Conservation (phyloP, 1,140 invertebrate species). For the Caenorhabditis latens region DNA sequence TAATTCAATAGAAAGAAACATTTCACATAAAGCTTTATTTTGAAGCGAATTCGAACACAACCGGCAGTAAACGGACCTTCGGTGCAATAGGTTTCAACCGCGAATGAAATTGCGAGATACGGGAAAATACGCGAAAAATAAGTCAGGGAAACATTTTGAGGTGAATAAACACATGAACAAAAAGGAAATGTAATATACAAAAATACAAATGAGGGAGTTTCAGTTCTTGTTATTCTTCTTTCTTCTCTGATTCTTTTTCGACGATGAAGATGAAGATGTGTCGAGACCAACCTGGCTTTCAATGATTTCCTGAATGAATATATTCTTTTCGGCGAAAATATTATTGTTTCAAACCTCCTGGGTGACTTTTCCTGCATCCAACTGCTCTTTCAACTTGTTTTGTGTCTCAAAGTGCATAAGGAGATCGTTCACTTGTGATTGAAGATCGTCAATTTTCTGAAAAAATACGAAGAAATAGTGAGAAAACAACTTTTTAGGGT, state of each 20-base stretch:
- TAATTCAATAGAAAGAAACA: background rate
- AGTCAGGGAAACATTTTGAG: background rate
- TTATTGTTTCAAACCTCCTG: constrained; percentile 35
- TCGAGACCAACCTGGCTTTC: constrained; percentile 34
- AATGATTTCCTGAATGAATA: constrained; percentile 23
- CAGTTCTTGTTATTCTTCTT: constrained; percentile 28
- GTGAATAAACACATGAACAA: background rate
- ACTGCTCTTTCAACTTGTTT: constrained; percentile 68
- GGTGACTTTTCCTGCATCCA: constrained; percentile 33
- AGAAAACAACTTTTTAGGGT: background rate
- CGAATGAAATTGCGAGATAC: background rate
- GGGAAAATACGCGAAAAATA: background rate
- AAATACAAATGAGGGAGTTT: background rate
- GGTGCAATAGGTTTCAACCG: background rate
- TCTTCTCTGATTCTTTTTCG: background rate
- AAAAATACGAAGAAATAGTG: constrained; percentile 56
- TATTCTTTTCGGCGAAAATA: background rate
- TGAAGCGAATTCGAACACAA: background rate
- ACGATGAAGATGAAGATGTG: background rate
- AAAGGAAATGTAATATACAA: background rate
- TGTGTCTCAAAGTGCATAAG: constrained; percentile 96
- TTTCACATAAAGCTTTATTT: constrained; percentile 7
- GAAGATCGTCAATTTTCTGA: constrained; percentile 85
- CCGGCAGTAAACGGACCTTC: background rate
- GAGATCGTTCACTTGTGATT: constrained; percentile 92